These are phyloP conservation scores for Vicugna pacos DNA, from an alignment of 2,113 vertebrate species.

Conservation along the genomic window DNA sequence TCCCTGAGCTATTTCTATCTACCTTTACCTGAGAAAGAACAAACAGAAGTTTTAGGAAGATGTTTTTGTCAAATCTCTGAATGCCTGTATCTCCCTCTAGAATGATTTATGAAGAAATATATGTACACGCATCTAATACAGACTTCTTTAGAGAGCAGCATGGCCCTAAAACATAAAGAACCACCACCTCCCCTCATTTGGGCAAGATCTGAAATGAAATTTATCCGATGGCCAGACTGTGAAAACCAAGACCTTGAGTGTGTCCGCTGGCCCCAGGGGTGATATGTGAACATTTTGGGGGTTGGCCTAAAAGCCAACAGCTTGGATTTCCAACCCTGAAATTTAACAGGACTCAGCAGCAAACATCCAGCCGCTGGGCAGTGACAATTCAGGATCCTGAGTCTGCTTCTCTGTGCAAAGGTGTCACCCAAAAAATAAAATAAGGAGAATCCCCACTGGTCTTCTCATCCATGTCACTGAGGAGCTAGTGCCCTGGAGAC, in stretches of 20 bases:
- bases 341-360: constrained; percentile 14
- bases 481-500: background rate
- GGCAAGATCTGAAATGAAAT: background rate
- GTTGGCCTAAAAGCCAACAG: background rate
- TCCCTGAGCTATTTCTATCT: background rate
- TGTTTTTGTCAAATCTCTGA: background rate
- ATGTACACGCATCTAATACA: background rate
- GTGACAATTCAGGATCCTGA: background rate
- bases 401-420: background rate
- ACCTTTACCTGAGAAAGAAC: background rate
- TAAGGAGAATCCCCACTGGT: background rate
- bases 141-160: background rate
- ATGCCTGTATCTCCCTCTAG: background rate
- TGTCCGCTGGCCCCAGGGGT: background rate
- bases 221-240: background rate
- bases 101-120: background rate
- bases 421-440: constrained; percentile 24
- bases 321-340: constrained; percentile 48
- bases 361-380: background rate
- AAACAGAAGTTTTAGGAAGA: constrained; percentile 33
- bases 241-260: constrained; percentile 19
- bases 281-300: background rate
- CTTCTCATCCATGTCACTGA: background rate
- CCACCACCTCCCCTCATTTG: background rate
- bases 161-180: constrained; percentile 26